phyloP scores from a whole-genome alignment of 2,113 vertebrate species.

The Ailurus styani region DNA sequence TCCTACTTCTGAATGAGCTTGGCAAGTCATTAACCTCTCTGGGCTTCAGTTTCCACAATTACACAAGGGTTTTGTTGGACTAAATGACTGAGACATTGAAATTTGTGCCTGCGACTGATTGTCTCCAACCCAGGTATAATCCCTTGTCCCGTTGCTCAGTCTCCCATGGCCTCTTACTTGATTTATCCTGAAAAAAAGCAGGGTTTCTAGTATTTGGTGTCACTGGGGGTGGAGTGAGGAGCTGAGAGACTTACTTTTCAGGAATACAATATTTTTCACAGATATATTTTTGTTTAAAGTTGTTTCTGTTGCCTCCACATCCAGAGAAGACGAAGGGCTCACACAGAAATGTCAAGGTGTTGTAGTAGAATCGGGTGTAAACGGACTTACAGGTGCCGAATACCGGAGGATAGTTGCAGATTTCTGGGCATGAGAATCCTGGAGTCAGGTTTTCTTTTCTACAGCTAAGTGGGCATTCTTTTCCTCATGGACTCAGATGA shows the following conservation, averaged over 20 bases:
- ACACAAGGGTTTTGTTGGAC: not conserved
- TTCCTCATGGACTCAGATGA: not conserved
- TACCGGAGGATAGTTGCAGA: conserved; percentile 37
- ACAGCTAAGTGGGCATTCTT: not conserved
- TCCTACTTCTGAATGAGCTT: not conserved
- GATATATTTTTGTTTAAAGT: conserved; percentile 14
- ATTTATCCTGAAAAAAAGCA: not conserved
- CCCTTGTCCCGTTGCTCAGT: not conserved
- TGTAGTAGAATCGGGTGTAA: conserved; percentile 52
- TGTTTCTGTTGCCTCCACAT: conserved; percentile 68
- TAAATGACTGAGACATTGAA: not conserved
- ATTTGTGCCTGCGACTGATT: not conserved
- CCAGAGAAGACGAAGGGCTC: conserved; percentile 62
- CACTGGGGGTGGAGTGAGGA: not conserved
- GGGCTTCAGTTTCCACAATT: not conserved
- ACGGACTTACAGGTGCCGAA: fast-evolving
- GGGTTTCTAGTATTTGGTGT: not conserved
- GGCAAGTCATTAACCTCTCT: not conserved
- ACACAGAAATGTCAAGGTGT: not conserved
- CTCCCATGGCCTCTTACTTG: not conserved
- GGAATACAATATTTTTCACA: not conserved
- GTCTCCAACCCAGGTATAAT: not conserved
- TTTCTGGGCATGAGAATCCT: not conserved
- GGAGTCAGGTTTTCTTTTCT: not conserved
- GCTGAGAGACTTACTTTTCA: conserved; percentile 11